Base-by-base conservation (phyloP, 2,797 vertebrate species). In the Hypotaenidia philippensis region DNA sequence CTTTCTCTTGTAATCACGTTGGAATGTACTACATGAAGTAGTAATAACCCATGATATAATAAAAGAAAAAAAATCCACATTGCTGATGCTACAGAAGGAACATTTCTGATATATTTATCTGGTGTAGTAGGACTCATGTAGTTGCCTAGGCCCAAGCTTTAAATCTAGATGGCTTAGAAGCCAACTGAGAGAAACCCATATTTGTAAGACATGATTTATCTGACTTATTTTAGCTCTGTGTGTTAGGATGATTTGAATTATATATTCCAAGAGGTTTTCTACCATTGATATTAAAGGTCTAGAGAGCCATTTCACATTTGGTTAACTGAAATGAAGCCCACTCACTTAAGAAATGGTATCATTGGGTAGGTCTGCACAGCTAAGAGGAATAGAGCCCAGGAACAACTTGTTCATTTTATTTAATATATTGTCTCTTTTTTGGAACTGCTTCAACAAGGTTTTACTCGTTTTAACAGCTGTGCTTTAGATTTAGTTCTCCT, bases 171-270 rank as follows among this genome's bases (percentile, higher is more conserved):
- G 21, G 13, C 9, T 22, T 59, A 13, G 77, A 77, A 89, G 21
- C 1, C 55, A 55, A 0, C 13, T 34, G 19, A 52, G 32, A 64
- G 13, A 85, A 60, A 25, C 0, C 0, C 5, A 61, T 41, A 19
- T 55, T 63, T 71, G 26, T 59, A 77, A 66, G 25, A 6, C 7
- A 50, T 81, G 26, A 50, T 29, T 80, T 50, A 50, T n/a, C 18
- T 55, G 7, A 59, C 4, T 83, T 72, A 61, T 32, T 77, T 77
- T 65, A 88, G 9, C 3, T 83, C 6, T 57, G 0, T 45, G 20
- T 49, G 23, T 80, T 77, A 29, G 34, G 34, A 31, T 49, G 1
- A 80, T 40, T 77, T 83, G 22, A 69, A 61, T 72, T 53, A 50
- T 57, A 22, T 53, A 26, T 41, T 78, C 47, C 26, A 61, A 45